Conservation (phyloP, 2,888 invertebrate species). For the Plebejus anna region DNA sequence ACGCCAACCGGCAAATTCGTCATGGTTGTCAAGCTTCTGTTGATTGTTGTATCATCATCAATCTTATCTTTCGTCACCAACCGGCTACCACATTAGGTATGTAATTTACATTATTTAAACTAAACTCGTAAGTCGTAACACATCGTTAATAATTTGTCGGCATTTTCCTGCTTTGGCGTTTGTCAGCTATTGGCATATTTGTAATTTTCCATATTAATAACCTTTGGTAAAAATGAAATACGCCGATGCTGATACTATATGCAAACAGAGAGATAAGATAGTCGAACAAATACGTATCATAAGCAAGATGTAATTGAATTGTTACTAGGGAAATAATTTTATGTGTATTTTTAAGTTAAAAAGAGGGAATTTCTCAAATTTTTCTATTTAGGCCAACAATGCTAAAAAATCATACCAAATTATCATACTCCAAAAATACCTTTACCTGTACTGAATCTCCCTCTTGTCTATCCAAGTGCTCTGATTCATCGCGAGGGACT, state of each 20-base stretch:
- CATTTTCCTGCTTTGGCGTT: not conserved
- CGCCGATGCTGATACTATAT: not conserved
- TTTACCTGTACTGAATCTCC: conserved; percentile 80
- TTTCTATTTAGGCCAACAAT: not conserved
- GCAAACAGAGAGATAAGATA: conserved; percentile 18
- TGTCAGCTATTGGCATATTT: not conserved
- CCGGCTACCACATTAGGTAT: not conserved
- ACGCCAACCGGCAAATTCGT: not conserved
- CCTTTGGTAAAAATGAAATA: conserved; percentile 12
- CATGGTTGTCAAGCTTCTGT: conserved; percentile 5
- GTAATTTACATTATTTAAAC: conserved; percentile 1
- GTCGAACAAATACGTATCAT: conserved; percentile 10
- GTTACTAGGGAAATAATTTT: not conserved
- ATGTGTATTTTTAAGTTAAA: not conserved
- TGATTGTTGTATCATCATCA: conserved; percentile 11
- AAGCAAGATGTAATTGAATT: not conserved
- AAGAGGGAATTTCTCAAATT: not conserved
- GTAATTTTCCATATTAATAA: not conserved
- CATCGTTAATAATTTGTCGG: not conserved
- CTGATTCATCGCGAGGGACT: conserved; percentile 67
- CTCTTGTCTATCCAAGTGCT: conserved; percentile 79
- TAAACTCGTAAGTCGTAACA: not conserved
- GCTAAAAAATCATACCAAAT: not conserved
- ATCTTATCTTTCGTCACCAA: conserved; percentile 8
- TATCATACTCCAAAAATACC: not conserved